Evolutionary conservation across 2,113 vertebrate species (phyloP), one percentile per base, ranked within the genome.

Genomic region (Tautogolabrus adspersus): DNA sequence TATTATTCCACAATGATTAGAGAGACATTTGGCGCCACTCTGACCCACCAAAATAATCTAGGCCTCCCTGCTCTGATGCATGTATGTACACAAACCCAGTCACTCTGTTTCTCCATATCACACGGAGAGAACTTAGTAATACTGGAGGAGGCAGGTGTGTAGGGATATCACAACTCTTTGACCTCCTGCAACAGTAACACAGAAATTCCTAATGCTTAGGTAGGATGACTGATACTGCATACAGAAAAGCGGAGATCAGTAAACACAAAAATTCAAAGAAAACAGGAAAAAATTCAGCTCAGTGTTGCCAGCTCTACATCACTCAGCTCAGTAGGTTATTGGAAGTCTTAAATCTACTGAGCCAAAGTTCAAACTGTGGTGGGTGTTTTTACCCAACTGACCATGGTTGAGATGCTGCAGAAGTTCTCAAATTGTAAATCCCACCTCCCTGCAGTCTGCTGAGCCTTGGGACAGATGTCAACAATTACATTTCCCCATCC

Each of bases 381-480:
- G 4, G 55, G 58, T 68, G 62, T 86, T 81, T 87, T 83, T 79
- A 66, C 72, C 62, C 76, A 65, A 52, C 74, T 85, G 65, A 73
- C 52, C 57, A 38, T 8, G n/a, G 72, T 55, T 65, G 63, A 80
- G 51, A 83, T 52, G 54, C 78, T 74, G 74, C 57, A 80, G 51
- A 55, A 49, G 34, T 62, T 66, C 72, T 72, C 57, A 70, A 47
- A 54, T 15, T 71, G 55, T 71, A 51, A 79, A 69, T 66, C 70
- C 55, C 75, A 75, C 60, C 72, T 77, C 83, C 59, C 54, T 38
- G 44, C 34, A 60, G 57, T 75, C 71, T 22, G 2, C 66, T 66
- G 34, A 71, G 59, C 66, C 38, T 19, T 84, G 70, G 71, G 83
- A 91, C 93, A 94, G 85, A 93, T 93, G 92, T 93, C 84, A 89